Evolutionary conservation across 2,113 vertebrate genomes (phyloP).

Genomic region (Chaetorhynchus papuensis): DNA sequence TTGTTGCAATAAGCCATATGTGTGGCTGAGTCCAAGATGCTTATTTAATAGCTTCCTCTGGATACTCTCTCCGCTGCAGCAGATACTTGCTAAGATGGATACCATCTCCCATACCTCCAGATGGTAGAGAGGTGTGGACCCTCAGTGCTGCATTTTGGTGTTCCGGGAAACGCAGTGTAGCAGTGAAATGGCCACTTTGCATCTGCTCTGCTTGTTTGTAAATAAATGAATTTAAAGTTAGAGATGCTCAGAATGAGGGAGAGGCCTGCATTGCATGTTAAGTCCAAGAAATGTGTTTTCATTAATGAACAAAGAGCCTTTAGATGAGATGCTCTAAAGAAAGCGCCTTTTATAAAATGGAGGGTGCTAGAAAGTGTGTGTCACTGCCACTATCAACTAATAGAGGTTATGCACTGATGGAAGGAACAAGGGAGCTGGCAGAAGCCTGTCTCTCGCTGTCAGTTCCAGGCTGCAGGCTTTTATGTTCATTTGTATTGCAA

Average conservation of each 20-base stretch:
- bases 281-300: not conserved
- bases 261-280: not conserved
- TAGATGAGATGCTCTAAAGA: not conserved
- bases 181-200: not conserved
- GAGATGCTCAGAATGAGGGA: not conserved
- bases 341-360: slow-evolving; percentile 3
- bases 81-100: not conserved
- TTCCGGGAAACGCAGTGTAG: not conserved
- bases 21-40: not conserved
- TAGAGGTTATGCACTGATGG: slow-evolving; percentile 32
- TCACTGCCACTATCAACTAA: slow-evolving; percentile 31
- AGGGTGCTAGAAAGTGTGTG: not conserved
- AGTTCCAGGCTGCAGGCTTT: slow-evolving; percentile 50
- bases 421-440: slow-evolving; percentile 34
- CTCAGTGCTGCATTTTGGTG: not conserved
- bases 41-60: not conserved
- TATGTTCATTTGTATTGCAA: slow-evolving; percentile 44
- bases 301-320: not conserved
- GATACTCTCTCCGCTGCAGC: not conserved
- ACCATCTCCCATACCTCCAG: not conserved
- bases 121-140: not conserved
- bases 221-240: not conserved
- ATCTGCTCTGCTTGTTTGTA: not conserved
- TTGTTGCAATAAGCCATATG: not conserved
- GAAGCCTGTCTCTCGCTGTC: slow-evolving; percentile 27